Conservation (phyloP, 2,113 vertebrate species). For the Oncorhynchus keta region DNA sequence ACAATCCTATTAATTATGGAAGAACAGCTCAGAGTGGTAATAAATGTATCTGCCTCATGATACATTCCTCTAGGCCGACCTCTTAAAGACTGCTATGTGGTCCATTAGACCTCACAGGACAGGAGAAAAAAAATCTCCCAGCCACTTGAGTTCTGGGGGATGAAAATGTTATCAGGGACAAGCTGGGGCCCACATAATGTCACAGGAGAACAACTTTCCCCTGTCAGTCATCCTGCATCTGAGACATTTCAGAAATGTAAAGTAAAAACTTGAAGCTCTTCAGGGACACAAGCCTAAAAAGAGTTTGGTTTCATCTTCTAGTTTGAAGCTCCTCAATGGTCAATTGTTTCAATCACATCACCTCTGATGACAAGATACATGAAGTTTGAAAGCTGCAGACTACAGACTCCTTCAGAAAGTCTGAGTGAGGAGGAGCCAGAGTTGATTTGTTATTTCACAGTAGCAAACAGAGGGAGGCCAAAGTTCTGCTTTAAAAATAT, state of each 20-base stretch:
- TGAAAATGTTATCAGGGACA: conserved; percentile 27
- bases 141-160: conserved; percentile 6
- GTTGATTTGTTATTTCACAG: conserved; percentile 7
- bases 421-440: conserved; percentile 14
- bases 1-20: conserved; percentile 38
- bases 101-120: conserved; percentile 27
- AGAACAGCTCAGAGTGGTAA: conserved; percentile 36
- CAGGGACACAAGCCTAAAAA: conserved; percentile 21
- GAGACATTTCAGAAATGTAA: conserved; percentile 40
- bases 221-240: conserved; percentile 41
- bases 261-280: conserved; percentile 37
- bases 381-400: conserved; percentile 14
- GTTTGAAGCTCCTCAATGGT: conserved; percentile 39
- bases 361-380: conserved; percentile 6
- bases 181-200: conserved; percentile 11
- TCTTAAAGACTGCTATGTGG: conserved; percentile 28
- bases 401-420: conserved; percentile 25
- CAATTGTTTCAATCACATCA: conserved; percentile 24
- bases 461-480: conserved; percentile 35
- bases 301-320: conserved; percentile 44
- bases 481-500: conserved; percentile 35
- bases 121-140: conserved; percentile 6
- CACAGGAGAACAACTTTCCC: conserved; percentile 27
- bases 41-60: conserved; percentile 38
- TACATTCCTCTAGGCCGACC: conserved; percentile 26